Conservation (phyloP, 1,140 invertebrate genomes). For the Drosophila subpulchrella region DNA sequence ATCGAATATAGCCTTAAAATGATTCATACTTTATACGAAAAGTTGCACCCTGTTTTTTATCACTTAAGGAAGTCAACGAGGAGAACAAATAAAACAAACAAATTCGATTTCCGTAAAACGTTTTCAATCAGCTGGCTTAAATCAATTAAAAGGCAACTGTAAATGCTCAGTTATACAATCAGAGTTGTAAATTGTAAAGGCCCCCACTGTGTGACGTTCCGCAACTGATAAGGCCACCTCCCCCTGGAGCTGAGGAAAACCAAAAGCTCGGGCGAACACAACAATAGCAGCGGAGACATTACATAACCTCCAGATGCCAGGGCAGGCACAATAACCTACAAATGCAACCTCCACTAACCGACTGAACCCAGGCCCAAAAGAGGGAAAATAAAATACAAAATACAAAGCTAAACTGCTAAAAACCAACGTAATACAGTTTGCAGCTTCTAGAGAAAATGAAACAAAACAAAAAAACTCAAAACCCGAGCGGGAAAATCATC, state of each 20-base stretch:
- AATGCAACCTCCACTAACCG: slow-evolving; percentile 48
- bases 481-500: slow-evolving; percentile 45
- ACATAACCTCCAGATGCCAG: slow-evolving; percentile 55
- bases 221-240: slow-evolving; percentile 64
- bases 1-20: too few species aligned
- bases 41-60: too few species aligned
- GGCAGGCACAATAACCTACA: slow-evolving; percentile 73
- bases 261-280: slow-evolving; percentile 39
- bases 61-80: neutral
- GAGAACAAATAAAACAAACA: slow-evolving; percentile 1
- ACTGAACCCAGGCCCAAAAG: slow-evolving; percentile 52
- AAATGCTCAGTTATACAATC: slow-evolving; percentile 49
- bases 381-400: slow-evolving; percentile 24
- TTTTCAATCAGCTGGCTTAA: slow-evolving; percentile 33
- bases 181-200: slow-evolving; percentile 45
- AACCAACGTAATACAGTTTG: slow-evolving; percentile 74
- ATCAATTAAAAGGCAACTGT: slow-evolving; percentile 43
- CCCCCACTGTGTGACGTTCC: slow-evolving; percentile 23
- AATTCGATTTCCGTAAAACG: slow-evolving; percentile 24
- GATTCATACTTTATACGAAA: too few species aligned
- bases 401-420: slow-evolving; percentile 40
- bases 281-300: slow-evolving; percentile 66
- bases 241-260: slow-evolving; percentile 32
- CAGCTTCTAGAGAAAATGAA: slow-evolving; percentile 59
- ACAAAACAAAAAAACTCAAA: slow-evolving; percentile 25